These are phyloP conservation scores for Atta cephalotes DNA, from an alignment of 1,140 invertebrate species.

Conservation along the genomic window DNA sequence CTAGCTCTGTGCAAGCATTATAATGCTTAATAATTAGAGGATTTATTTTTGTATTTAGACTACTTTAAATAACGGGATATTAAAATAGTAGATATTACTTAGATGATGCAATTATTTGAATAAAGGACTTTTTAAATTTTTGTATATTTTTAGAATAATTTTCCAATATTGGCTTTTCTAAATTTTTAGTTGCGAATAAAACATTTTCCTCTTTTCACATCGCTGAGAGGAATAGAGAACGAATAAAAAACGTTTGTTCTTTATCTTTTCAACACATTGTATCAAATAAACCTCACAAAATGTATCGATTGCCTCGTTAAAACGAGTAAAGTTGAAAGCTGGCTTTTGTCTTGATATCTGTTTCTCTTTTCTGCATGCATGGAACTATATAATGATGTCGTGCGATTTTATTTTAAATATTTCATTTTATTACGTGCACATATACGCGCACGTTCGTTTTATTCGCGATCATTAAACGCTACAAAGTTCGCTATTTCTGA, in stretches of 20 bases:
- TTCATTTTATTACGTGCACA: background rate
- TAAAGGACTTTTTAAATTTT: background rate
- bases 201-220: background rate
- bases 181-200: background rate
- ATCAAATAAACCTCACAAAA: background rate
- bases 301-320: background rate
- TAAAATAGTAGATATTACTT: background rate
- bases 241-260: background rate
- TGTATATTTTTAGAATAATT: background rate
- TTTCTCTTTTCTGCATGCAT: background rate
- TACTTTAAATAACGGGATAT: background rate
- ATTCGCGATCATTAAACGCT: background rate
- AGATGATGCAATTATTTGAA: background rate
- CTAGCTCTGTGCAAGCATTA: background rate
- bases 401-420: background rate
- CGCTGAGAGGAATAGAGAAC: background rate
- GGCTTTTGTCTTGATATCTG: background rate
- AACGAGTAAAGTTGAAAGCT: background rate
- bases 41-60: background rate
- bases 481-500: slow-evolving; percentile 32
- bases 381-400: background rate
- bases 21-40: background rate
- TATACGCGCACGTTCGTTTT: background rate
- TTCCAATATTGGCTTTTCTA: background rate
- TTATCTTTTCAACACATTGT: background rate